phyloP scores from a whole-genome alignment of 2,113 vertebrate genomes.

The Pelecanus crispus region DNA sequence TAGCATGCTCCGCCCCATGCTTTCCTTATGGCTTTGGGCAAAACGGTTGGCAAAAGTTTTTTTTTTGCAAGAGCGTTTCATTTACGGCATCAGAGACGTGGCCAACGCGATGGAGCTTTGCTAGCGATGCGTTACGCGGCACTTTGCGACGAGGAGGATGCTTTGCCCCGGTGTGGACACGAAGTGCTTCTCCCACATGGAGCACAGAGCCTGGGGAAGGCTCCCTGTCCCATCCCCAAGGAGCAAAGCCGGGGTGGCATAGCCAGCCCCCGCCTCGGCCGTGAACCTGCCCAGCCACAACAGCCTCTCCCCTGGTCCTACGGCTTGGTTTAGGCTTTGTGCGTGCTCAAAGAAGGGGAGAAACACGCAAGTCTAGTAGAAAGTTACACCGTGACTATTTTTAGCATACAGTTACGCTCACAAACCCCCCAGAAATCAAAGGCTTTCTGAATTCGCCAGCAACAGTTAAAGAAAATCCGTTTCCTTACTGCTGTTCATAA shows the following conservation, averaged over 20 bases:
- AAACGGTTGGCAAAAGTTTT: neutral
- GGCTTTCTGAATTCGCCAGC: neutral
- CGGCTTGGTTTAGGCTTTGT: neutral
- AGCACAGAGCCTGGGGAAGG: accelerated
- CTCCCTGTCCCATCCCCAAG: neutral
- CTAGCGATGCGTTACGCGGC: accelerated
- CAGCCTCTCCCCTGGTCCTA: neutral
- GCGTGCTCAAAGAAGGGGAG: neutral
- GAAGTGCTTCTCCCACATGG: neutral
- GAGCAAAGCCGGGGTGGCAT: neutral
- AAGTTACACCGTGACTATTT: neutral
- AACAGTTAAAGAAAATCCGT: neutral
- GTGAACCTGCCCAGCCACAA: neutral
- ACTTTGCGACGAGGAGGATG: neutral
- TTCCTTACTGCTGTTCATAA: neutral
- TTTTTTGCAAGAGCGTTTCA: neutral
- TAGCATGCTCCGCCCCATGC: neutral
- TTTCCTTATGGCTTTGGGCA: neutral
- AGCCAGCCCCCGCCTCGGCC: neutral
- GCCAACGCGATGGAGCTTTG: neutral
- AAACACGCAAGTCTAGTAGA: neutral
- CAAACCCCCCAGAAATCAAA: neutral
- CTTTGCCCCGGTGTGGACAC: neutral
- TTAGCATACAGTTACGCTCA: neutral
- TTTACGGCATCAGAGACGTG: neutral